These are phyloP conservation scores for Caradrina kadenii DNA, from an alignment of 2,888 invertebrate genomes.

Conservation along the genomic window DNA sequence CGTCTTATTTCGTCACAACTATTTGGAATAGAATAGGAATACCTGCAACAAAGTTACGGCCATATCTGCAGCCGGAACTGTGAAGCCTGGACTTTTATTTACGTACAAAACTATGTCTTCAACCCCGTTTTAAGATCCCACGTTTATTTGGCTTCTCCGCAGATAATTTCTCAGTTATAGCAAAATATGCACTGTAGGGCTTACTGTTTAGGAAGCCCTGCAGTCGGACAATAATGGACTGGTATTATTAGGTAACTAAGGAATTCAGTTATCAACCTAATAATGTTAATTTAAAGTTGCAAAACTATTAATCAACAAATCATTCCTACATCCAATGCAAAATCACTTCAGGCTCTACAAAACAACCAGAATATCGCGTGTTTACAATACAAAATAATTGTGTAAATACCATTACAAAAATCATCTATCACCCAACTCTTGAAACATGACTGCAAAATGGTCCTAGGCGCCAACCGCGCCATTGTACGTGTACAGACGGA, in stretches of 20 bases:
- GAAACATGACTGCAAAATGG: slow-evolving; percentile 67
- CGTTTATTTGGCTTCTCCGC: background rate
- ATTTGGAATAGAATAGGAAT: no score
- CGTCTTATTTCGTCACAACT: no score
- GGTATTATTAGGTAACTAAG: no score
- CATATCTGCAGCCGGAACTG: no score
- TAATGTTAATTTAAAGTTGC: background rate
- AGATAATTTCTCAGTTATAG: background rate
- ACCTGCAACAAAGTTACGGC: no score
- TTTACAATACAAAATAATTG: slow-evolving; percentile 56
- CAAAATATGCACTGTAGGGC: no score
- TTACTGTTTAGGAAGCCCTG: no score
- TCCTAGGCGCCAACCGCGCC: slow-evolving; percentile 67
- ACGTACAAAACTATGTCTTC: background rate
- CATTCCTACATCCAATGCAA: background rate
- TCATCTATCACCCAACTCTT: slow-evolving; percentile 70
- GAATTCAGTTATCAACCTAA: background rate
- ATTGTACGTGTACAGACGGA: slow-evolving; percentile 82
- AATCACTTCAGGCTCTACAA: slow-evolving; percentile 1
- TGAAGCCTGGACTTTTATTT: background rate
- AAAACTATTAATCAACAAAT: background rate
- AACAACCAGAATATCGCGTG: slow-evolving; percentile 39
- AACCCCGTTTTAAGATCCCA: background rate
- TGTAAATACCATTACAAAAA: slow-evolving; percentile 64
- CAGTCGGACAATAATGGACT: no score